Base-by-base conservation (phyloP, 2,888 invertebrate species). In the Acrobasis consociella region DNA sequence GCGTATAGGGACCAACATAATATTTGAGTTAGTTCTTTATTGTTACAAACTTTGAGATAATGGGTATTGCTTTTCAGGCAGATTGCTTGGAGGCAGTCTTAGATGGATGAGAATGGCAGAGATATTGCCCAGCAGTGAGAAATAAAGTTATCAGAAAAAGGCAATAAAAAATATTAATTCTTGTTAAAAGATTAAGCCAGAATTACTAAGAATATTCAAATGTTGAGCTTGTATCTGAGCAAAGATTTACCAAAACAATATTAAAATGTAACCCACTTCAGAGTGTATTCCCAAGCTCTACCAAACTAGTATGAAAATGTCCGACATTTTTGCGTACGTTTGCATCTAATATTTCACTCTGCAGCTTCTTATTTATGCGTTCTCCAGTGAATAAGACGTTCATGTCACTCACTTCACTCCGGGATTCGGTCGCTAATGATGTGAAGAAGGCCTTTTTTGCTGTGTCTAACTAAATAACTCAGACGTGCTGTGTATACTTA, bases 301-400 rank as follows among this genome's bases (percentile, higher is more conserved):
- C 90, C 89, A 90, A 87, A 85, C 80, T 72, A 67, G 67, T 82
- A 91, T 91, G 89, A 75, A 84, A 89, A 91, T 91, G 68, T 70
- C 68, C 85, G 75, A 84, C 89, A 89, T 90, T 89, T 91, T 91
- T 90, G 85, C 84, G 71, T 78, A 71, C 68, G 80, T 86, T 85
- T 86, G 87, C 84, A 84, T 84, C 85, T 89, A 87, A 89, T 89
- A 87, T 87, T 87, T 89, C 82, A 85, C 82, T 80, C 77, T 89
- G 89, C 87, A 42, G 17, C 56, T 42, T 42, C 42, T 56, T 56
- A 46, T 56, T 56, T 56, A 87, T 90, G 74, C 79, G 72, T 72
- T 66, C 68, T 66, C 72, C 67, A 76, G 74, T 83, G 91, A 92
- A 83, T 89, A 85, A 92, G 85, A 83, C 78, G 83, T 90, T 84